A percentile compares a stretch with the other conserved stretches of the same genome.
phyloP scores from a whole-genome alignment of 2,888 invertebrate genomes.

The Heteromyza rotundicornis region DNA sequence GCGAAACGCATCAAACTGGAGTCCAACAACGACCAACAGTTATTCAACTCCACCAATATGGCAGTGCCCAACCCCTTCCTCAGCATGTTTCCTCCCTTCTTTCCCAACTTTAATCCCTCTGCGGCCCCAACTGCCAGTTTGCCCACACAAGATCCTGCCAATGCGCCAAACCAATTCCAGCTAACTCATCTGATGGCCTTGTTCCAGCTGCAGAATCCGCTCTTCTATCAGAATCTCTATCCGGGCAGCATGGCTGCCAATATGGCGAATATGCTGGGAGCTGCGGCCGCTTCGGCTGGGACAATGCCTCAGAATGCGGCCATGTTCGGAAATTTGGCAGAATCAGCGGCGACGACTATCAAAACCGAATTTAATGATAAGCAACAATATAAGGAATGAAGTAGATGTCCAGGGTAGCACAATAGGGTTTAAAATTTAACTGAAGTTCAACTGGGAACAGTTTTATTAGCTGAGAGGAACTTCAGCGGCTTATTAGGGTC shows the following conservation, averaged over 20 bases:
- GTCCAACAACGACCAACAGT: conserved; percentile 21
- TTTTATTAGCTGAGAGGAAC: no score
- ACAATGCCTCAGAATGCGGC: conserved; percentile 38
- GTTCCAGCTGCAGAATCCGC: conserved; percentile 58
- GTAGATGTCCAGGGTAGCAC: no score
- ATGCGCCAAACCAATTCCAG: conserved; percentile 53
- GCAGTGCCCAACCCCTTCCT: not conserved
- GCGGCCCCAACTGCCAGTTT: conserved; percentile 32
- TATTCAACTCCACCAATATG: not conserved
- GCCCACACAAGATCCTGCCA: conserved; percentile 38
- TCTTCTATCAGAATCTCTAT: conserved; percentile 60
- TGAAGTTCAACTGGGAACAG: no score
- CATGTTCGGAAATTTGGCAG: conserved; percentile 46
- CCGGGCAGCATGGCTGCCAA: conserved; percentile 46
- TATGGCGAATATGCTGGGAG: conserved; percentile 34
- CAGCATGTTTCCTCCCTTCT: conserved; percentile 38
- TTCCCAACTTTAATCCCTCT: conserved; percentile 41
- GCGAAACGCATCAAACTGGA: conserved; percentile 52
- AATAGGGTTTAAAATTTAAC: no score
- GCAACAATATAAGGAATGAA: conserved; percentile 45
- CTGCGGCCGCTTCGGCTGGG: conserved; percentile 21
- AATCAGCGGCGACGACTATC: conserved; percentile 42
- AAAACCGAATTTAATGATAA: conserved; percentile 47
- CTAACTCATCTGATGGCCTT: conserved; percentile 58
- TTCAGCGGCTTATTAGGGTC: no score